Percentiles rank a stretch among this genome's conserved stretches.
phyloP scores from a whole-genome alignment of 1,140 invertebrate genomes.

The Drusus annulatus region DNA sequence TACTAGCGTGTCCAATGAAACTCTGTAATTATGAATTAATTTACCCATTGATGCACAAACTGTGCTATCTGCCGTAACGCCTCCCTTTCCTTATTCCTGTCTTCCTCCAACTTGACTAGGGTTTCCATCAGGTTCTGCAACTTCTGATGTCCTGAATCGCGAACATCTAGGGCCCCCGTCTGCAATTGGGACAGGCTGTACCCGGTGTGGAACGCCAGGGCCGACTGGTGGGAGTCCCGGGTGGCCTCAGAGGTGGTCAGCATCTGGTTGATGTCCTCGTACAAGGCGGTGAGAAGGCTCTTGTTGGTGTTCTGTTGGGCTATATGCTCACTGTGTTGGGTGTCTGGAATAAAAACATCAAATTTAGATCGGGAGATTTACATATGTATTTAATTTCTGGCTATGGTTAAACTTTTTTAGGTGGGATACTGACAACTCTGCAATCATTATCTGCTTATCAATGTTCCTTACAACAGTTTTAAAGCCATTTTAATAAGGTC shows the following conservation, averaged over 20 bases:
- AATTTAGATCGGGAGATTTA: too few relatives aligned
- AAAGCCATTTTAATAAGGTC: too few relatives aligned
- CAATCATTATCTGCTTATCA: too few relatives aligned
- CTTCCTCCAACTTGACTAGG: constrained; percentile 40
- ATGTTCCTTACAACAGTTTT: too few relatives aligned
- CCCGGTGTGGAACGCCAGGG: neutral
- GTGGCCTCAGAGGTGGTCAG: constrained; percentile 35
- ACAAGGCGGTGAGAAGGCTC: constrained; percentile 60
- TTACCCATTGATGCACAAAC: constrained; percentile 62
- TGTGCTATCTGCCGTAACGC: constrained; percentile 49
- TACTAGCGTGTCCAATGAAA: too few relatives aligned
- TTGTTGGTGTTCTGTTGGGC: constrained; percentile 58
- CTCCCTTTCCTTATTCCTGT: constrained; percentile 52
- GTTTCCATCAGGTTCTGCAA: neutral
- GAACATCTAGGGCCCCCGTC: neutral
- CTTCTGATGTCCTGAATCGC: neutral
- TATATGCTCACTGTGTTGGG: constrained; percentile 57
- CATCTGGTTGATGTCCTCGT: constrained; percentile 58
- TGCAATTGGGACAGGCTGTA: neutral
- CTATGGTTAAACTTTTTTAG: too few relatives aligned
- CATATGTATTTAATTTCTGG: too few relatives aligned
- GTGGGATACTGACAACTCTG: too few relatives aligned
- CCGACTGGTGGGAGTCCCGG: neutral
- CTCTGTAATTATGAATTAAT: constrained; percentile 24
- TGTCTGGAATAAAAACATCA: constrained; percentile 55